A percentile compares a stretch with the other conserved stretches of the same genome.
Evolutionary conservation across 53 echinoderm and acorn worm genomes (phyloP).

Genomic region (Paracentrotus lividus): DNA sequence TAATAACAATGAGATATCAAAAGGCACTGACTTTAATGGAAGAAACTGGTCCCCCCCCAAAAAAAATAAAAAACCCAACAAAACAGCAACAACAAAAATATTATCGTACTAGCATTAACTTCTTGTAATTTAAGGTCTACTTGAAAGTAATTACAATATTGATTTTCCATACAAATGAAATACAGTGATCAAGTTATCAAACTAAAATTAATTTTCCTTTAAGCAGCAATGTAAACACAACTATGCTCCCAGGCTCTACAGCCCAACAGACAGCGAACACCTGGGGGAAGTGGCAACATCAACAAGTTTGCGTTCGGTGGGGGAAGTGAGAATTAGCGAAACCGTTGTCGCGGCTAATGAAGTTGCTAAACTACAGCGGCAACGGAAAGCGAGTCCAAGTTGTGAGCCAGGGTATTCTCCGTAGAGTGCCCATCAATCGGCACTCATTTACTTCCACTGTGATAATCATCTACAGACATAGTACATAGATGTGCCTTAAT

Average conservation of each 20-base stretch:
- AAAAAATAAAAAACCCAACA: too few species aligned
- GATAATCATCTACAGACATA: conserved; percentile 16
- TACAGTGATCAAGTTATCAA: background rate
- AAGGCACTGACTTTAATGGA: too few species aligned
- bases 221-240: background rate
- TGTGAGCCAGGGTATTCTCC: background rate
- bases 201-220: background rate
- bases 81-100: too few species aligned
- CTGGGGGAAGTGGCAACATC: conserved; percentile 48
- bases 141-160: too few species aligned
- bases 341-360: conserved; percentile 38
- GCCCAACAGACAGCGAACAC: conserved; percentile 29
- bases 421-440: conserved; percentile 28
- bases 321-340: conserved; percentile 49
- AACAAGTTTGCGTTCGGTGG: conserved; percentile 41
- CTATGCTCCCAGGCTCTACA: background rate
- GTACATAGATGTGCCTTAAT: conserved; percentile 10
- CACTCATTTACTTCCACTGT: conserved; percentile 43
- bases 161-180: too few species aligned
- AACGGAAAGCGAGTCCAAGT: conserved; percentile 35
- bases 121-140: too few species aligned
- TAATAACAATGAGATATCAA: too few species aligned
- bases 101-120: too few species aligned
- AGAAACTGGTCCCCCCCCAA: too few species aligned
- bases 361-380: conserved; percentile 48